Percentiles rank a stretch among this genome's conserved stretches.
Conservation (phyloP, 2,797 vertebrate species). For the Alfaro cultratus region DNA sequence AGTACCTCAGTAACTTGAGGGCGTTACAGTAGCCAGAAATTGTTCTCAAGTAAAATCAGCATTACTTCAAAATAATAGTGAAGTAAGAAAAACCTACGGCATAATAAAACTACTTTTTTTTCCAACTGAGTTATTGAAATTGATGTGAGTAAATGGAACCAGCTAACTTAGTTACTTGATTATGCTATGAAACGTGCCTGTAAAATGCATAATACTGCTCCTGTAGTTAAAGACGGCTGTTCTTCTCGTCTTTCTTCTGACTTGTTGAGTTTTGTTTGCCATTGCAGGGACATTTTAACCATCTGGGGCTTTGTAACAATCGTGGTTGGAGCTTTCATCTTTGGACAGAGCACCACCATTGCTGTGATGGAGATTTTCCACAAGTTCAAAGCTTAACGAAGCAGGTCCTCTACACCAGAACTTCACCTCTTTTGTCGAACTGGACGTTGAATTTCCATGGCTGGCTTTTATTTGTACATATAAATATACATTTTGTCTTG, state of each 20-base stretch:
- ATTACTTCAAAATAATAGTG: too few relatives aligned
- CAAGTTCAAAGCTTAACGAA: slow-evolving; percentile 57
- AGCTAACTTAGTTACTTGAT: too few relatives aligned
- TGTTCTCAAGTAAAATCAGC: too few relatives aligned
- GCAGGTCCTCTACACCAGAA: neutral
- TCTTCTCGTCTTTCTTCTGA: neutral
- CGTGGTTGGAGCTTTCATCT: slow-evolving; percentile 88
- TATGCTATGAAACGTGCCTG: too few relatives aligned
- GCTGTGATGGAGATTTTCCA: slow-evolving; percentile 84
- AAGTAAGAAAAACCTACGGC: too few relatives aligned
- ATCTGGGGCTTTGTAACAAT: slow-evolving; percentile 86
- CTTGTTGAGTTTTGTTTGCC: neutral
- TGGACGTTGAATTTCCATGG: slow-evolving; percentile 22
- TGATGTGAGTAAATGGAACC: too few relatives aligned
- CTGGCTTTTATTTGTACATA: slow-evolving; percentile 33
- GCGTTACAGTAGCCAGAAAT: too few relatives aligned
- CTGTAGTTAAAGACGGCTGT: neutral
- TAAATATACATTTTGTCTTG: slow-evolving; percentile 6
- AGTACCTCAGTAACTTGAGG: too few relatives aligned
- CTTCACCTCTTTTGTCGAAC: slow-evolving; percentile 32
- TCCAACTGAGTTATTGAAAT: too few relatives aligned
- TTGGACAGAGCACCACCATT: slow-evolving; percentile 88
- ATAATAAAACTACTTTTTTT: too few relatives aligned
- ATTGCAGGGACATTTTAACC: slow-evolving; percentile 82
- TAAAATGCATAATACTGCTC: too few relatives aligned